Conservation (phyloP, 2,113 vertebrate species). For the Lepisosteus osseus region DNA sequence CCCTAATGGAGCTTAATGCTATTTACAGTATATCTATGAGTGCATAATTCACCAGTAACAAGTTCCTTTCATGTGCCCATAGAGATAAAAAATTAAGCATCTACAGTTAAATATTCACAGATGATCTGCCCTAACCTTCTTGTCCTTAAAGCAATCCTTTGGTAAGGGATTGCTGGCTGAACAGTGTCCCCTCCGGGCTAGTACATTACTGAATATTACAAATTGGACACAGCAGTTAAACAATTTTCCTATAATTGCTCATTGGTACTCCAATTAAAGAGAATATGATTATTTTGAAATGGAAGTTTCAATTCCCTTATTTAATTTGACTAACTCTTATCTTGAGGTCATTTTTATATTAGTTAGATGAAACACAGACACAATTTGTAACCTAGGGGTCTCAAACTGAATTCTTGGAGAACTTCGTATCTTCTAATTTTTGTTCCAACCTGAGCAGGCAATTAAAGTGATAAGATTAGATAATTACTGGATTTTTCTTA, state of each 20-base stretch:
- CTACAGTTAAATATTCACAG: slow-evolving; percentile 2
- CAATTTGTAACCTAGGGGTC: no score
- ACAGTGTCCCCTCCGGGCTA: not conserved
- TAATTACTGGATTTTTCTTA: no score
- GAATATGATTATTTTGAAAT: not conserved
- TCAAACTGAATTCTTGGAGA: no score
- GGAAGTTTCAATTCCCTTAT: not conserved
- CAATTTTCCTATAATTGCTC: not conserved
- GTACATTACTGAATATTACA: slow-evolving; percentile 1
- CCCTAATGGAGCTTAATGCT: not conserved
- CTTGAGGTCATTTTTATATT: no score
- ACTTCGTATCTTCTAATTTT: no score
- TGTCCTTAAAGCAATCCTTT: not conserved
- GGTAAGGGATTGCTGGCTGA: not conserved
- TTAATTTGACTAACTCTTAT: not conserved
- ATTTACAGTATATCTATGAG: not conserved
- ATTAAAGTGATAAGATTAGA: no score
- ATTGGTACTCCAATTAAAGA: not conserved
- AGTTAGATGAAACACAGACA: no score
- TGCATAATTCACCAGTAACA: not conserved
- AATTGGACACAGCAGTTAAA: not conserved
- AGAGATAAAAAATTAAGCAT: not conserved
- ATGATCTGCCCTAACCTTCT: not conserved
- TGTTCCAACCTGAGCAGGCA: no score
- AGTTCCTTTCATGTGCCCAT: not conserved